Evolutionary conservation across 2,113 vertebrate genomes (phyloP).

Genomic region (Notiomystis cincta): DNA sequence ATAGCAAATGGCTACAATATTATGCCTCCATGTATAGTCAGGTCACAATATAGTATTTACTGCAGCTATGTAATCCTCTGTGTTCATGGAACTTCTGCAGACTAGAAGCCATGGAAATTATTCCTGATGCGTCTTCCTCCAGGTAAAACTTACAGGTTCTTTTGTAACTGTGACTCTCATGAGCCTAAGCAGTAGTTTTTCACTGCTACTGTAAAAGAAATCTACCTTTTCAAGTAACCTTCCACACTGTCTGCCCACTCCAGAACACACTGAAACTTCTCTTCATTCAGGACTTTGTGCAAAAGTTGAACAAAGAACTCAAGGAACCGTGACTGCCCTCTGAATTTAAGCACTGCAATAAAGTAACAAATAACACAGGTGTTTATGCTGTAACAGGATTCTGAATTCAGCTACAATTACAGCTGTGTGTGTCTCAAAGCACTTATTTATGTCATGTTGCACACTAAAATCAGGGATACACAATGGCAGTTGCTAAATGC

Average conservation of each 20-base stretch:
- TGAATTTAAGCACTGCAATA: constrained; percentile 85
- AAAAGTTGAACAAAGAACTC: constrained; percentile 84
- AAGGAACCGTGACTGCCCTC: constrained; percentile 76
- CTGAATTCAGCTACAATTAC: neutral
- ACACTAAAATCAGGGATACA: neutral
- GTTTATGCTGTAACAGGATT: neutral
- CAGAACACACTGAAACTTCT: constrained; percentile 72
- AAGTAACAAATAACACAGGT: neutral
- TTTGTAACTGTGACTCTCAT: neutral
- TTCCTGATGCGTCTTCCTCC: neutral
- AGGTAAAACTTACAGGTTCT: neutral
- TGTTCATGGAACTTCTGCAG: neutral
- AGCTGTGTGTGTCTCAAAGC: neutral
- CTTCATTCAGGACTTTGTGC: constrained; percentile 80
- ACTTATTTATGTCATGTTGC: neutral
- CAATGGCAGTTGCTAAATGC: neutral
- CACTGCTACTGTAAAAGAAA: neutral
- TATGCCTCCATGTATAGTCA: neutral
- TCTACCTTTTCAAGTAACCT: constrained; percentile 79
- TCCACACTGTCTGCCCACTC: constrained; percentile 73
- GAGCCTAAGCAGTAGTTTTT: neutral
- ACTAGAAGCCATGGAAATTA: neutral
- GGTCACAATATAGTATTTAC: neutral
- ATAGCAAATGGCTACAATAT: neutral
- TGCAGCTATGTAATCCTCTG: neutral